Base-by-base conservation (phyloP, 1,140 invertebrate genomes). In the Eumeta japonica region DNA sequence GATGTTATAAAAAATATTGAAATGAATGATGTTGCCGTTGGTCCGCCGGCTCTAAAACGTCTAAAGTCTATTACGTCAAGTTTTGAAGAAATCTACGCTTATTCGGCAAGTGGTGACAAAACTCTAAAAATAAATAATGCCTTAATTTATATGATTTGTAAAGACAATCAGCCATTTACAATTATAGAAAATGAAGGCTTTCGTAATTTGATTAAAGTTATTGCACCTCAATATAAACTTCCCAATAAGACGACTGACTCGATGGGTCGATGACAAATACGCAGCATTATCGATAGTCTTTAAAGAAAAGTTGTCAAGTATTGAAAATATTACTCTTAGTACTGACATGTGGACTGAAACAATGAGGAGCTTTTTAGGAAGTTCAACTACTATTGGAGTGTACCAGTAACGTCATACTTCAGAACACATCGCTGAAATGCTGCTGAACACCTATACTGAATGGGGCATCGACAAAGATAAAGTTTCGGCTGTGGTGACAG, bases 131-230 rank as follows among this genome's bases (percentile, higher is more conserved):
- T n/a, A n/a, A n/a, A n/a, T n/a, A n/a, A n/a, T n/a, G n/a, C n/a
- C n/a, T n/a, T n/a, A 37, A 50, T 59, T 10, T 61, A 43, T 18
- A 64, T 75, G 56, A 55, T 70, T 3, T 61, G 55, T 35, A 63
- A 57, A 48, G 62, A 67, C 36, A 30, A 56, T 52, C 48, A 61
- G 35, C 55, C 63, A 16, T 61, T 72, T 32, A 45, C 41, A 33
- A 52, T 57, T 9, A 54, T 70, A 29, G 53, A 75, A 49, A 58
- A 59, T 45, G 52, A 60, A 35, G 58, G 61, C n/a, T 76, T 75
- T 36, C 32, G 41, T 12, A 48, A 56, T 44, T 36, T 70, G 3
- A 45, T 73, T 34, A 71, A 59, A 47, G 43, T 45, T 29, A 31
- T 45, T 32, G 54, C 47, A 16, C 67, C 61, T 27, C 45, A 55